Evolutionary conservation across 2,888 invertebrate genomes (phyloP), one percentile per base, ranked within the genome.

Genomic region (Dexiosoma caninum): DNA sequence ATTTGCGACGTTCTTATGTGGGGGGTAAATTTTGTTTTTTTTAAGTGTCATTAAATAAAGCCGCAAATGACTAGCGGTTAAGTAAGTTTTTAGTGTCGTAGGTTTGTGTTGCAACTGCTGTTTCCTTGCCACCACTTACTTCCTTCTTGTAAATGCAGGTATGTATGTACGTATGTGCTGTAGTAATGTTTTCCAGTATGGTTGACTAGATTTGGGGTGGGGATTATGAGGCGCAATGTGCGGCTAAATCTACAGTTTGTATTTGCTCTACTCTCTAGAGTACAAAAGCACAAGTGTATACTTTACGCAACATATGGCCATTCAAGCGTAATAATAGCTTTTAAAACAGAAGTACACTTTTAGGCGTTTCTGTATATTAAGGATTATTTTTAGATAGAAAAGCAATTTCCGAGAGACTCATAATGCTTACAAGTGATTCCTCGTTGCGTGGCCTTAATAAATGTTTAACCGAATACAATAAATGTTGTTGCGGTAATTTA

Each of bases 11-110:
- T n/a, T n/a, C n/a, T n/a, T n/a, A n/a, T n/a, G n/a, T n/a, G n/a
- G n/a, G n/a, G n/a, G n/a, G n/a, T n/a, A n/a, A n/a, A n/a, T n/a
- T n/a, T n/a, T n/a, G n/a, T n/a, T n/a, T n/a, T n/a, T n/a, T 71
- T 71, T 75, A 82, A 72, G 64, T 79, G 70, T 71, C 80, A 60
- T 79, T 78, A 75, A 82, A 80, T 78, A 64, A 66, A 49, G 70
- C 79, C 82, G 37, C 81, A 83, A 82, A 82, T 51, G 81, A 80
- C 81, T 82, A 70, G 82, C 83, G 82, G 74, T 80, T 83, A 81
- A 35, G 46, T 70, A 60, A 72, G 60, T 70, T 76, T 44, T 70
- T 67, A 44, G 42, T 67, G 46, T 55, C 21, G 44, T 16, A 27
- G 57, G 44, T 67, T 74, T 32, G 2, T 49, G 8, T 57, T 55